Base-by-base conservation (phyloP, 2,888 invertebrate genomes). In the Drosophila paramelanica region DNA sequence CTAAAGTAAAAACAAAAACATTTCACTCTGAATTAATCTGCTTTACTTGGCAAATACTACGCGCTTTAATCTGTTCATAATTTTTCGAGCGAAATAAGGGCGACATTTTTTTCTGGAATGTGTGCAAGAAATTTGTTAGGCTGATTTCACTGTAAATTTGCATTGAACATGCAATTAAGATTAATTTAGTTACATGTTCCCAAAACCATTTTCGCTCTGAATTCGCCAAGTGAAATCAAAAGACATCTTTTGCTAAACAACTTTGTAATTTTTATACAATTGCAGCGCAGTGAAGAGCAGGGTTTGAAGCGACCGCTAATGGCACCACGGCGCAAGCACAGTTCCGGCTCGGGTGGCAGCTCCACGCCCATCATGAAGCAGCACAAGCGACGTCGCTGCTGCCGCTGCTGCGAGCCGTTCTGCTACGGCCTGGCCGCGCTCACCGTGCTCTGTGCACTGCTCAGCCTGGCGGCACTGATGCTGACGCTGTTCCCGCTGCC, bases 221-320 rank as follows among this genome's bases (percentile, higher is more conserved):
- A 50, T 50, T 50, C 14, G 11, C 33, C 7, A 2, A 14, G 13
- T 4, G 43, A 43, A 43, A 23, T 20, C 11, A 5, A 0, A 42
- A 20, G 0, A 3, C 7, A 39, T 5, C 39, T 7, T 3, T 8
- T 39, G 14, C 3, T n/a, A 13, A 20, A 20, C 8, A 10, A 11
- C 11, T 23, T 23, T 23, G 23, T 5, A 8, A 39, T 17, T 17
- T 2, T 0, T 8, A 13, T n/a, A 1, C 33, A 17, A 88, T 57
- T 69, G 36, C 62, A 95, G 93, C 91, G 94, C 61, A 94, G 94
- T 60, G 95, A 95, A 83, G 95, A 96, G 75, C 93, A 95, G 77
- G 95, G 95, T 4, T 94, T 95, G 3, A 96, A 96, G 90, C 93
- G 95, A 62, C 96, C 96, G 0, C 91, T 96, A 23, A 96, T 96